Evolutionary conservation across 2,113 vertebrate genomes (phyloP).

Genomic region (Toxotes chatareus): DNA sequence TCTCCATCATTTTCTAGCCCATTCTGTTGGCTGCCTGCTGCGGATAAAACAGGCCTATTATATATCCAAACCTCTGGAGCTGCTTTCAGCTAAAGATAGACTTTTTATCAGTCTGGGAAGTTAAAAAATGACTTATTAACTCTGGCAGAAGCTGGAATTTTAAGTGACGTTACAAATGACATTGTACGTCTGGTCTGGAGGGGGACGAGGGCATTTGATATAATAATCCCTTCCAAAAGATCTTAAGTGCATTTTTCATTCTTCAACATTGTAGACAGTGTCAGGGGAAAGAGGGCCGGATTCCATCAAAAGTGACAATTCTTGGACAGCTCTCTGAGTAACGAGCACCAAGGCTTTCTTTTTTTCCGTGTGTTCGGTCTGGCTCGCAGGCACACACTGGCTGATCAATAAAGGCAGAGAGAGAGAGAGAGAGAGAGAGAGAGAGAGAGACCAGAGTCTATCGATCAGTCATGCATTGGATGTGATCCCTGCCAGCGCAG

Average conservation of each 20-base stretch:
- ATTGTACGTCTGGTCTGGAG: slow-evolving; percentile 40
- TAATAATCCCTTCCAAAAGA: slow-evolving; percentile 60
- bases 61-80: slow-evolving; percentile 55
- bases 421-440: slow-evolving; percentile 34
- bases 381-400: slow-evolving; percentile 50
- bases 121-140: slow-evolving; percentile 57
- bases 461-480: slow-evolving; percentile 66
- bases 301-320: slow-evolving; percentile 59
- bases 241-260: slow-evolving; percentile 53
- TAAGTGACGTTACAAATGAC: slow-evolving; percentile 57
- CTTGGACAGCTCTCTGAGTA: slow-evolving; percentile 51
- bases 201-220: slow-evolving; percentile 49
- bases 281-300: slow-evolving; percentile 38
- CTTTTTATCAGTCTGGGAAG: slow-evolving; percentile 69
- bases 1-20: neutral
- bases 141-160: slow-evolving; percentile 56
- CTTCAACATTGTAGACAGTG: slow-evolving; percentile 26
- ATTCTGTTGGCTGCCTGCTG: slow-evolving; percentile 24
- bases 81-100: slow-evolving; percentile 60
- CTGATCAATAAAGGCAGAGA: slow-evolving; percentile 66
- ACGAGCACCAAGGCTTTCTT: slow-evolving; percentile 36
- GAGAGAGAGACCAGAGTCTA: slow-evolving; percentile 47
- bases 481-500: slow-evolving; percentile 48
- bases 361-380: slow-evolving; percentile 19
- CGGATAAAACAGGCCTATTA: slow-evolving; percentile 48